Evolutionary conservation across 2,888 invertebrate genomes (phyloP), one percentile per base, ranked within the genome.

Genomic region (Bruchidius siliquastri): DNA sequence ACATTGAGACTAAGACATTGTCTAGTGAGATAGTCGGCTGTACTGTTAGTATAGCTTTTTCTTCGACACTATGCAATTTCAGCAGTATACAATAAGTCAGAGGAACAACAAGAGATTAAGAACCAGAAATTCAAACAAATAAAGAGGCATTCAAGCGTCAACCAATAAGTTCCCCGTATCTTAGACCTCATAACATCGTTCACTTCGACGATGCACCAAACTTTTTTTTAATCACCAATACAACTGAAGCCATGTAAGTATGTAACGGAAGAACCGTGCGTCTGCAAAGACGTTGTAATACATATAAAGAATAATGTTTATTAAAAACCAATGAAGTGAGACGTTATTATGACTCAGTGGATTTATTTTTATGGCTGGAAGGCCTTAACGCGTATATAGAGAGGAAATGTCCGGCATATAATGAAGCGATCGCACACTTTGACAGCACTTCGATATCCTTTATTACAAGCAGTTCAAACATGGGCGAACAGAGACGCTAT

Each of bases 311-410:
- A 49, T 77, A 74, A 76, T 74, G 75, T 76, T 75, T 76, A 76
- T 77, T 74, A 76, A 75, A 75, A 75, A 72, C 73, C 76, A 77
- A 77, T 77, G 76, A 74, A 76, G 73, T 77, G 76, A 76, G 76
- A 70, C 77, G 72, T 72, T 77, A 74, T 77, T 77, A 76, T 77
- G 77, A 77, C 76, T 77, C 75, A 74, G 77, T 74, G 72, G 71
- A 73, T 70, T 76, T 75, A 76, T 75, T 73, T 71, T 72, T 72
- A 49, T 49, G 18, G 49, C 49, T n/a, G 8, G 6, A 13, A 13
- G 49, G 49, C 49, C 8, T 49, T 49, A 49, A 13, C 49, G 49
- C 49, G 6, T 49, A 49, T n/a, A n/a, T 13, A 13, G 1, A 49
- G 49, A 49, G 49, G 49, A 49, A 49, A 49, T 49, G 49, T 49